These are phyloP conservation scores for Pyrocoelia pectoralis DNA, from an alignment of 2,888 invertebrate genomes.

Conservation along the genomic window DNA sequence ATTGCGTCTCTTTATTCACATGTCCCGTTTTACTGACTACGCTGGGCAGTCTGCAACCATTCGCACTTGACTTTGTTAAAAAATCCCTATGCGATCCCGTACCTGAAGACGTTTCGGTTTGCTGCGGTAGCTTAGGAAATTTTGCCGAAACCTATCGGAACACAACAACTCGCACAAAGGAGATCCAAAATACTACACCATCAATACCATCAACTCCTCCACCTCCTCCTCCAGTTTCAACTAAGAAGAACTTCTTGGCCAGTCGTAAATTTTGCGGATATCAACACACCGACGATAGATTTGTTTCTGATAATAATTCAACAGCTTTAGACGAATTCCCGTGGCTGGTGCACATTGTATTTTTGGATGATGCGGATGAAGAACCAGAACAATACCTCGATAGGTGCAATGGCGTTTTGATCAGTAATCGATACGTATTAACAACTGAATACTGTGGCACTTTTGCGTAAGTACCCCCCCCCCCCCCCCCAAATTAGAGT, in stretches of 20 bases:
- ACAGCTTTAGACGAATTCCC: conserved; percentile 13
- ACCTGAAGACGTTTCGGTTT: conserved; percentile 1
- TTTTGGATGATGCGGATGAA: conserved; percentile 12
- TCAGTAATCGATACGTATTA: conserved; percentile 12
- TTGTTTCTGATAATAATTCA: background rate
- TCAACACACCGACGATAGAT: conserved; percentile 8
- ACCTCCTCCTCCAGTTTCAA: background rate
- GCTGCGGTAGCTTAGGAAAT: conserved; percentile 2
- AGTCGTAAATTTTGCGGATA: conserved; percentile 2
- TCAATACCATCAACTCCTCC: background rate
- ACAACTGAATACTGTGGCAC: conserved; percentile 9
- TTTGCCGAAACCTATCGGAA: background rate
- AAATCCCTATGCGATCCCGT: background rate
- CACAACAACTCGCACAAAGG: background rate
- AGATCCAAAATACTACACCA: background rate
- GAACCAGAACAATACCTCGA: conserved; percentile 12
- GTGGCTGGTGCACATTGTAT: conserved; percentile 9
- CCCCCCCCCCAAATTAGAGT: background rate
- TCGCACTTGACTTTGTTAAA: conserved; percentile 10
- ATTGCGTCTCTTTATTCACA: conserved; percentile 8
- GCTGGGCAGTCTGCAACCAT: conserved; percentile 2
- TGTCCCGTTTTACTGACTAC: background rate
- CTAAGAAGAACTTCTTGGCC: background rate
- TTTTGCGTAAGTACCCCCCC: conserved; percentile 12
- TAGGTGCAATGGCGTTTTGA: conserved; percentile 13